Conservation (phyloP, 2,888 invertebrate genomes). For the Eupithecia subfuscata region DNA sequence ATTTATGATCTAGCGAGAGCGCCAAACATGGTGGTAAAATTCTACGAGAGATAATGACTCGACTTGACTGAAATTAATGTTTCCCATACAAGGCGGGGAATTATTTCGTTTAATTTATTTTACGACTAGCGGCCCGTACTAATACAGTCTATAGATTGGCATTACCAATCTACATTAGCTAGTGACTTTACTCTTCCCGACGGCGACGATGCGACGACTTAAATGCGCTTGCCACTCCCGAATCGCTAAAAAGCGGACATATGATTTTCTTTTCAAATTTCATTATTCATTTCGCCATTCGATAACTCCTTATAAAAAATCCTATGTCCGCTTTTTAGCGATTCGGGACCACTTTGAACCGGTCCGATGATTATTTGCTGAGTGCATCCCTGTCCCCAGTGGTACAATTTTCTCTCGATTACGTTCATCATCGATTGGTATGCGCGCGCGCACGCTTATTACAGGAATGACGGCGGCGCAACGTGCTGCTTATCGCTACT, state of each 20-base stretch:
- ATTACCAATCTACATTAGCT: background rate
- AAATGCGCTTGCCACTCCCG: background rate
- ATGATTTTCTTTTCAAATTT: no score
- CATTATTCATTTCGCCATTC: no score
- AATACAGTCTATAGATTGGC: no score
- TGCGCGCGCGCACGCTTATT: conserved; percentile 69
- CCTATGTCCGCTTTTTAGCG: no score
- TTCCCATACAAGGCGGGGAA: background rate
- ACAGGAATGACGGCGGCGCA: conserved; percentile 75
- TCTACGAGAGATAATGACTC: background rate
- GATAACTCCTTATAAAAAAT: no score
- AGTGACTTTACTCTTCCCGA: background rate
- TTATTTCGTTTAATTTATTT: background rate
- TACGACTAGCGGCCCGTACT: no score
- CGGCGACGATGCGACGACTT: background rate
- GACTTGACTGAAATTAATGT: background rate
- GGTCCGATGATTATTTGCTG: background rate
- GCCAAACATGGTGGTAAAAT: background rate
- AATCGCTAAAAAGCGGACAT: no score
- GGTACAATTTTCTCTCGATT: conserved; percentile 80
- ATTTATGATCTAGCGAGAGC: background rate
- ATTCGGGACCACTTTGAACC: no score
- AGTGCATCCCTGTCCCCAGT: conserved; percentile 55
- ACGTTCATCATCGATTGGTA: conserved; percentile 74
- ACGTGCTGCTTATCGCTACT: conserved; percentile 55